Conservation (phyloP, 2,797 vertebrate genomes). For the Acanthurus lineatus region DNA sequence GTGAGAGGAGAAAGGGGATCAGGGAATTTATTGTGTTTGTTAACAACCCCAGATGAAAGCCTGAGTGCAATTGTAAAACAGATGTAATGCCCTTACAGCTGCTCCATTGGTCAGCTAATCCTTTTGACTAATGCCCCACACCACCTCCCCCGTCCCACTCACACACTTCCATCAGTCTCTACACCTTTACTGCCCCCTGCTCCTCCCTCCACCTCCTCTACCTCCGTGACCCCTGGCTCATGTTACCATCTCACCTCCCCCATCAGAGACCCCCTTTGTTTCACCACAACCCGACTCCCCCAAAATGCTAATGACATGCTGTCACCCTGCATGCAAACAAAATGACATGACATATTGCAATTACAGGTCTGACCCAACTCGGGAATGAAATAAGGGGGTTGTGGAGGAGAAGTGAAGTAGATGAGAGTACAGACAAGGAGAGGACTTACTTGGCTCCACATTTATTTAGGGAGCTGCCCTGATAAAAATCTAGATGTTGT, state of each 20-base stretch:
- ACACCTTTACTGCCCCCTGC: constrained; percentile 73
- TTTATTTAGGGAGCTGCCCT: constrained; percentile 24
- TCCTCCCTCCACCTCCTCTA: constrained; percentile 50
- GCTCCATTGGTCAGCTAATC: constrained; percentile 86
- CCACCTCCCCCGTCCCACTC: constrained; percentile 39
- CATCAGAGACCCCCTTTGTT: constrained; percentile 80
- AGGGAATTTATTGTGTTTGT: constrained; percentile 86
- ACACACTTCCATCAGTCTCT: constrained; percentile 73
- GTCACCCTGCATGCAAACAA: constrained; percentile 78
- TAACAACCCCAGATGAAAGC: constrained; percentile 87
- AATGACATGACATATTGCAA: constrained; percentile 76
- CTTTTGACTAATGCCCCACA: constrained; percentile 82
- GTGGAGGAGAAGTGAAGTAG: constrained; percentile 26
- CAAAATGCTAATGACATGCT: constrained; percentile 78
- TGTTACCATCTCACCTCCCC: constrained; percentile 75
- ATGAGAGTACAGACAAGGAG: constrained; percentile 29
- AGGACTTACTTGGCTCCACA: constrained; percentile 17
- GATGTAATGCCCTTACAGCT: constrained; percentile 89
- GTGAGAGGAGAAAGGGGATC: constrained; percentile 81
- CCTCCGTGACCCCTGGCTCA: constrained; percentile 75
- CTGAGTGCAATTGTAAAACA: constrained; percentile 86
- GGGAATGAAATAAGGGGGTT: constrained; percentile 45
- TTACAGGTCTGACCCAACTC: constrained; percentile 55
- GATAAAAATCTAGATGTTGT: constrained; percentile 62
- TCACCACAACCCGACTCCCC: constrained; percentile 55